These are phyloP conservation scores for Propithecus perrieri DNA, from an alignment of 2,797 vertebrate genomes.

Conservation along the genomic window DNA sequence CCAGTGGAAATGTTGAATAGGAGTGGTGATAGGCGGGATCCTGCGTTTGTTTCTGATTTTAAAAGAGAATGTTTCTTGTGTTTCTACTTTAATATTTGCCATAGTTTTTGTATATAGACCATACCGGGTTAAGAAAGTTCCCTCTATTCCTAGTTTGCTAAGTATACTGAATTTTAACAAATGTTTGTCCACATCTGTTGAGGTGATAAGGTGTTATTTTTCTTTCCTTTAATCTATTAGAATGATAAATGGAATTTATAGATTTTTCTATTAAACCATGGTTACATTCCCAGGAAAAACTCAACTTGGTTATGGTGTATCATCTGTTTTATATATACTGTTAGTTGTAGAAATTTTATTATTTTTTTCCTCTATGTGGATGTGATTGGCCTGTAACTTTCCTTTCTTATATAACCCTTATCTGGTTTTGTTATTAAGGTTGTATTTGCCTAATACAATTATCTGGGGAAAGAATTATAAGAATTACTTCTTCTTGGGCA, in stretches of 20 bases:
- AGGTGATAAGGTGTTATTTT: background rate
- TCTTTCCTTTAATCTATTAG: background rate
- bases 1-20: background rate
- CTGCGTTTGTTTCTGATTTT: background rate
- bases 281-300: background rate
- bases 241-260: constrained; percentile 10
- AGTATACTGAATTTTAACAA: background rate
- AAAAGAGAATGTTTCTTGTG: background rate
- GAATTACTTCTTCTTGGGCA: background rate
- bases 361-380: background rate
- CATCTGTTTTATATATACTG: constrained; percentile 5
- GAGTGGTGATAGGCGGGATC: background rate
- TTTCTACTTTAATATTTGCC: background rate
- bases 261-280: background rate
- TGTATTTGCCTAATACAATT: background rate
- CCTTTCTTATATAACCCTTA: background rate
- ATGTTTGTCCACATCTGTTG: background rate
- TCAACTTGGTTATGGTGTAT: background rate
- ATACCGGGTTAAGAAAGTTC: background rate
- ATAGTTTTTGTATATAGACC: background rate
- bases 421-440: constrained; percentile 25
- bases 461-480: background rate
- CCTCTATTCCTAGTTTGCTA: background rate
- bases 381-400: background rate
- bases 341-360: background rate